phyloP scores from a whole-genome alignment of 2,113 vertebrate species.

The Probosciger aterrimus region DNA sequence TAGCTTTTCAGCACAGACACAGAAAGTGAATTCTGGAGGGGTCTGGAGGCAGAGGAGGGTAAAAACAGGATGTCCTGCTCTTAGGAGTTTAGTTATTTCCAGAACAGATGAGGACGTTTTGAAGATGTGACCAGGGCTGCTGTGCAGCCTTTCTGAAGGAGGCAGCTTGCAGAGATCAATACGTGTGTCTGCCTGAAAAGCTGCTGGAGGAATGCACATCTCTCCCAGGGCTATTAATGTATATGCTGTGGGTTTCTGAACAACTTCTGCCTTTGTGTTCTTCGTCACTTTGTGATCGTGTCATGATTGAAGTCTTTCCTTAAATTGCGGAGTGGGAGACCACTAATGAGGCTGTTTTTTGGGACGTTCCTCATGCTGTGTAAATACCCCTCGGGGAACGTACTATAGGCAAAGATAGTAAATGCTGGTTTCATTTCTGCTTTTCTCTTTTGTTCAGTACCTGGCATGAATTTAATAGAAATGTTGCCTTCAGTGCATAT shows the following conservation, averaged over 20 bases:
- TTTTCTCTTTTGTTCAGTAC: background rate
- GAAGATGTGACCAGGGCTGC: background rate
- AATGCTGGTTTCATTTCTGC: background rate
- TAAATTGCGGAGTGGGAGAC: background rate
- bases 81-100: background rate
- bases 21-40: background rate
- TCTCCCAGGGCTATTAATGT: background rate
- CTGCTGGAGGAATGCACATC: background rate
- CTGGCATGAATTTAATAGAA: background rate
- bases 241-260: background rate
- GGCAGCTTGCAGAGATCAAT: background rate
- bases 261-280: background rate
- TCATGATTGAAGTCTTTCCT: background rate
- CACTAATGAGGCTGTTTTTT: background rate
- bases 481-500: background rate
- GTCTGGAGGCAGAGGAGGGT: background rate
- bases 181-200: background rate
- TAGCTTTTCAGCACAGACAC: background rate
- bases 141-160: background rate
- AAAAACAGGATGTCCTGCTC: background rate
- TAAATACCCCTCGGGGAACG: background rate
- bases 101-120: fast-evolving
- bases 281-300: background rate
- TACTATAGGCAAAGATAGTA: background rate
- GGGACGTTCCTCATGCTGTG: background rate